Conservation (phyloP, 2,113 vertebrate genomes). For the Sebastes fasciatus region DNA sequence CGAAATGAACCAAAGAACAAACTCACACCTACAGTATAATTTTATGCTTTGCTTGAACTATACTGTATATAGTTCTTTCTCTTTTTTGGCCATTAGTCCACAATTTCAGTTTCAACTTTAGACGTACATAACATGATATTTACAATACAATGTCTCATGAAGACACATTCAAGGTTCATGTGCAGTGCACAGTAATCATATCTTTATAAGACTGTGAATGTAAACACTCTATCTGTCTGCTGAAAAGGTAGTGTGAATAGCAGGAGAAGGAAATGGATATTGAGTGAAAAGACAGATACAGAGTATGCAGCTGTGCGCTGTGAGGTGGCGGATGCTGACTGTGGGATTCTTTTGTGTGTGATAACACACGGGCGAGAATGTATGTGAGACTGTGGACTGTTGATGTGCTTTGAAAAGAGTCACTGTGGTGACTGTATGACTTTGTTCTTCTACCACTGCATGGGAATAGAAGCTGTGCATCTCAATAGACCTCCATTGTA, state of each 20-base stretch:
- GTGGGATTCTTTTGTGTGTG: slow-evolving; percentile 59
- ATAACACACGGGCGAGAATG: slow-evolving; percentile 38
- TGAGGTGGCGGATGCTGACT: slow-evolving; percentile 58
- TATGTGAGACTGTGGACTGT: slow-evolving; percentile 28
- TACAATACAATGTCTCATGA: slow-evolving; percentile 24
- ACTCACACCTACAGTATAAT: not conserved
- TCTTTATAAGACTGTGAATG: slow-evolving; percentile 43
- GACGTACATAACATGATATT: slow-evolving; percentile 18
- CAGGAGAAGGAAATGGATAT: slow-evolving; percentile 48
- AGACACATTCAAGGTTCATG: slow-evolving; percentile 46
- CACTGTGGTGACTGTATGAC: not conserved
- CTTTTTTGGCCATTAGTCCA: not conserved
- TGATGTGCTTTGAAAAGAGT: slow-evolving; percentile 39
- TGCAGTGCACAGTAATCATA: slow-evolving; percentile 41
- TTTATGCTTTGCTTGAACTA: not conserved
- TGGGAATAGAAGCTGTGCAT: no score
- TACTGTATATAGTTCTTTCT: not conserved
- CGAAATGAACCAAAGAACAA: not conserved
- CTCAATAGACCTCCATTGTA: no score
- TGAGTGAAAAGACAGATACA: slow-evolving; percentile 49
- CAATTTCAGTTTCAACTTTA: slow-evolving; percentile 15
- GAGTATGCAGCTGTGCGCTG: slow-evolving; percentile 48
- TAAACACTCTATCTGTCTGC: slow-evolving; percentile 50
- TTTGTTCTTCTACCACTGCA: no score
- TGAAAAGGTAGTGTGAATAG: slow-evolving; percentile 50